phyloP scores from a whole-genome alignment of 2,113 vertebrate species.

The Alouatta palliata region DNA sequence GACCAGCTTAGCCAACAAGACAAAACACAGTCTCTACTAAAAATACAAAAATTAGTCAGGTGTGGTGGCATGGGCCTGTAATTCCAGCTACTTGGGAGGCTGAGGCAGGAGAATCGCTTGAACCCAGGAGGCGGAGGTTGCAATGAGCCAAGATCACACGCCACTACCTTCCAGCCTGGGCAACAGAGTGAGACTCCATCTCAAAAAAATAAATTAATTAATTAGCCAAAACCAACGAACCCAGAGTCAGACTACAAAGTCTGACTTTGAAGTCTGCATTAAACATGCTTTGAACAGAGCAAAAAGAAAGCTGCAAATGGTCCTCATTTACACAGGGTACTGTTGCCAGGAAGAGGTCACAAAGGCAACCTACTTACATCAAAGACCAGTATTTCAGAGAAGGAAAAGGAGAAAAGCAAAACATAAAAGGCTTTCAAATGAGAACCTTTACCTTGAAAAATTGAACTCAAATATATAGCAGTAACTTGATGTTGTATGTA shows the following conservation, averaged over 20 bases:
- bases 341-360: slow-evolving; percentile 10
- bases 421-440: not conserved
- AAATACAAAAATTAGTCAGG: no score
- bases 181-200: no score
- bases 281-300: not conserved
- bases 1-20: no score
- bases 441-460: slow-evolving; percentile 43
- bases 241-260: not conserved
- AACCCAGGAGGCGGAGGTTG: no score
- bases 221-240: not conserved
- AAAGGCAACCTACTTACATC: not conserved
- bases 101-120: no score
- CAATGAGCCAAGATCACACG: no score
- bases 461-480: slow-evolving; percentile 33
- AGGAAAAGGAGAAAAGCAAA: not conserved
- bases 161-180: no score
- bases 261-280: not conserved
- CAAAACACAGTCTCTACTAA: no score
- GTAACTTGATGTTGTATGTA: slow-evolving; percentile 14
- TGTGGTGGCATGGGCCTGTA: no score
- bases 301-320: not conserved
- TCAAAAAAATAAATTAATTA: not conserved
- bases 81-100: no score
- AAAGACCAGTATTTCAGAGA: slow-evolving; percentile 21
- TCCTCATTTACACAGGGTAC: slow-evolving; percentile 5